Evolutionary conservation across 2,888 invertebrate species (phyloP).

Genomic region (Trichogramma evanescens): DNA sequence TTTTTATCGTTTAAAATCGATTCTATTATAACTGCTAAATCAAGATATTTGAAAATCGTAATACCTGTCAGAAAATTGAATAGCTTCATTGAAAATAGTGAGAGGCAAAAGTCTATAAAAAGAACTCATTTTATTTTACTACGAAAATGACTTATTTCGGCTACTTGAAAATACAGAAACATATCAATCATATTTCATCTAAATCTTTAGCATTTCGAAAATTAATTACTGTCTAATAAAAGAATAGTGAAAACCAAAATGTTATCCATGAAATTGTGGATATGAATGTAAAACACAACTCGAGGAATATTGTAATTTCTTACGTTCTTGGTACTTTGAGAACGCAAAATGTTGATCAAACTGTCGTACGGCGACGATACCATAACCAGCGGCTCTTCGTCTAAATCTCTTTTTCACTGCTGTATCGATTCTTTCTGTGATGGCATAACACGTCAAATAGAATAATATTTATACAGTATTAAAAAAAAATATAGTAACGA

Average conservation of each 20-base stretch:
- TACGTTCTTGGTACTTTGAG: slow-evolving; percentile 46
- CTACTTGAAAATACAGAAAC: no score
- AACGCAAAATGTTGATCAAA: slow-evolving; percentile 46
- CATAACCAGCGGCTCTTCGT: slow-evolving; percentile 46
- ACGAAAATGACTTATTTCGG: no score
- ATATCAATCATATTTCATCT: no score
- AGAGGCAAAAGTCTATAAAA: no score
- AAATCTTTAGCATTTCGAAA: no score
- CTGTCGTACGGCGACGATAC: slow-evolving; percentile 47
- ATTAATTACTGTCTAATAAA: background rate
- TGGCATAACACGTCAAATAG: slow-evolving; percentile 26
- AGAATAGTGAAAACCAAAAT: background rate
- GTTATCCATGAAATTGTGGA: background rate
- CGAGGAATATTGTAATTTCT: slow-evolving; percentile 26
- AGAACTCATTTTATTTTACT: no score
- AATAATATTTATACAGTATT: slow-evolving; percentile 8
- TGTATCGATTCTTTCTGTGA: slow-evolving; percentile 37
- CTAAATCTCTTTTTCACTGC: slow-evolving; percentile 38
- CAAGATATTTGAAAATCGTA: no score
- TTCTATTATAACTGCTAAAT: no score
- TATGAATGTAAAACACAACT: background rate
- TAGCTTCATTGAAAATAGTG: no score
- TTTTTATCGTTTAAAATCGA: no score
- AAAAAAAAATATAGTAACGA: no score
- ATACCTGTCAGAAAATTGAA: no score